phyloP scores from a whole-genome alignment of 2,888 invertebrate species.

The Polymixis flavicincta region DNA sequence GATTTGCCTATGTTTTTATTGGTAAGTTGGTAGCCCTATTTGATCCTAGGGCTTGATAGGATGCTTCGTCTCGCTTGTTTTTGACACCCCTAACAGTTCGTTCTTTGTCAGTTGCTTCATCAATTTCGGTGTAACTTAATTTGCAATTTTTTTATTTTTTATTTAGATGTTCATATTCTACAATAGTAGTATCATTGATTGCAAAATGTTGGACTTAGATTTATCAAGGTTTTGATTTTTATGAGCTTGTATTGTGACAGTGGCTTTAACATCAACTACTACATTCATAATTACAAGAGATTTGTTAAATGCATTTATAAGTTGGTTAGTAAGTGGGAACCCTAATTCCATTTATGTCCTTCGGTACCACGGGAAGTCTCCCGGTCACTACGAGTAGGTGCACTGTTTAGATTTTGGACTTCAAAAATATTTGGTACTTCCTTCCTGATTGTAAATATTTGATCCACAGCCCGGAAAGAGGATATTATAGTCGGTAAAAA shows the following conservation, averaged over 20 bases:
- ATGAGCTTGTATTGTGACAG: background rate
- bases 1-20: constrained; percentile 34
- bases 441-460: constrained; percentile 65
- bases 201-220: no score
- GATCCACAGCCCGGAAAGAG: constrained; percentile 23
- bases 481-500: constrained; percentile 18
- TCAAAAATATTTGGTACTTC: constrained; percentile 64
- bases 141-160: background rate
- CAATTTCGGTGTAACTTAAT: background rate
- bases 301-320: background rate
- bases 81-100: background rate
- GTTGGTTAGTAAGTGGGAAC: constrained; percentile 54
- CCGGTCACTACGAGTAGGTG: constrained; percentile 39
- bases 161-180: background rate
- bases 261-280: background rate
- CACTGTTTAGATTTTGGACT: constrained; percentile 61
- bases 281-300: background rate
- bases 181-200: background rate
- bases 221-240: background rate
- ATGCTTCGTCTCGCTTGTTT: constrained; percentile 6
- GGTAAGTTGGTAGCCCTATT: constrained; percentile 19
- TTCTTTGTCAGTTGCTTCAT: background rate
- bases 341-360: constrained; percentile 47
- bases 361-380: constrained; percentile 56
- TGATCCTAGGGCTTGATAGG: constrained; percentile 34